Evolutionary conservation across 2,888 invertebrate species (phyloP), one percentile per base, ranked within the genome.

Genomic region (Drosophila recens): DNA sequence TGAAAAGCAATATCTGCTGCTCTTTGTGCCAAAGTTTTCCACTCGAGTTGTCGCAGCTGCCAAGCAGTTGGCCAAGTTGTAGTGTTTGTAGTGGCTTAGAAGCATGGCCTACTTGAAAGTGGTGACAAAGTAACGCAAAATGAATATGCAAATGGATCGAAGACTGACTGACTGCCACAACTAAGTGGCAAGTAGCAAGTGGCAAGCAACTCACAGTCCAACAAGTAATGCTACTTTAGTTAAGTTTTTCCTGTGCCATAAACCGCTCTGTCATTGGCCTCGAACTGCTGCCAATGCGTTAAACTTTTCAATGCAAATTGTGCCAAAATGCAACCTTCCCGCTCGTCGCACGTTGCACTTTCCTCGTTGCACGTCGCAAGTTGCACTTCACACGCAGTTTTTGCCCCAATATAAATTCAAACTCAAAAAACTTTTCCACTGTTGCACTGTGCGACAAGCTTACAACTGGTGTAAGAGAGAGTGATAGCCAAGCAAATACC

Each of bases 141-240:
- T 88, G 81, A 86, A 86, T 88, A 88, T 88, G 84, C 89, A 88
- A 83, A 84, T 74, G 62, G 58, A 67, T 70, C 30, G 61, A 58
- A 52, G 67, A 79, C 72, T 67, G 71, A 75, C 79, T 80, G 71
- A 75, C 79, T 80, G 67, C 23, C 34, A 27, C 42, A 45, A 20
- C 59, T 46, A 68, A 76, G 73, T 78, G 48, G 48, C 63, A 51
- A 58, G 48, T 57, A 23, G 43, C 20, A 53, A 58, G 33, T 56
- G 56, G 42, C 38, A 53, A 48, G 48, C 51, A 33, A 54, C 49
- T 52, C 8, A 38, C 43, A 20, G 52, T 30, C 30, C 54, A 54
- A 78, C 75, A 86, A 78, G 65, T 83, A 75, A 75, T 80, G 68
- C 75, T 79, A 80, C 79, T 88, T 86, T 86, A 75, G 66, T 87